These are phyloP conservation scores for Lethrus apterus DNA, from an alignment of 1,140 invertebrate genomes.

Conservation along the genomic window DNA sequence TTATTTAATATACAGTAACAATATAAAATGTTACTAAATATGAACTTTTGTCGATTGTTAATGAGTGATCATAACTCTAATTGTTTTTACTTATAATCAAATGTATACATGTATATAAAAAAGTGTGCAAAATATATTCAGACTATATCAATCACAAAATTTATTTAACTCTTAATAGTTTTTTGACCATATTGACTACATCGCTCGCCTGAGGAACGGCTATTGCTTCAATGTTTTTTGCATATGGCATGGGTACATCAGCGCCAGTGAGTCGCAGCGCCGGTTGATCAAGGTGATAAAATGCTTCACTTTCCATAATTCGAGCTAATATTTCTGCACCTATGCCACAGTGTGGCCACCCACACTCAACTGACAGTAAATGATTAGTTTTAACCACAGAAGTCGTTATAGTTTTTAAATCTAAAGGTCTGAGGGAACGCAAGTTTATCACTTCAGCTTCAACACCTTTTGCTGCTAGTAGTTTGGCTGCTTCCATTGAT, in stretches of 20 bases:
- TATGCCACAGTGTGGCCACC: conserved; percentile 63
- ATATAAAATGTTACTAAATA: too few species aligned
- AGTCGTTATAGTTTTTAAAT: conserved; percentile 56
- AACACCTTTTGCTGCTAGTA: conserved; percentile 48
- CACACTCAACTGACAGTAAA: conserved; percentile 62
- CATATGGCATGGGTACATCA: conserved; percentile 70
- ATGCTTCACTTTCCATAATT: conserved; percentile 51
- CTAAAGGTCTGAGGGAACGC: conserved; percentile 56
- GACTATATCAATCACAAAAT: too few species aligned
- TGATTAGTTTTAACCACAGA: conserved; percentile 67
- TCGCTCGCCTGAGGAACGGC: conserved; percentile 49
- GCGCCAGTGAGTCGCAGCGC: conserved; percentile 58
- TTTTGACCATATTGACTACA: conserved; percentile 22
- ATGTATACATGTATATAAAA: too few species aligned
- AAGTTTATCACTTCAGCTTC: conserved; percentile 69
- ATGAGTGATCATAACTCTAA: too few species aligned
- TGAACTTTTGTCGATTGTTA: too few species aligned
- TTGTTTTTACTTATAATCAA: too few species aligned
- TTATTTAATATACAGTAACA: too few species aligned
- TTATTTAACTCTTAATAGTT: neutral
- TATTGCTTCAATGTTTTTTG: conserved; percentile 52
- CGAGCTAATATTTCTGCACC: conserved; percentile 63
- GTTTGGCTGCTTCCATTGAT: conserved; percentile 58
- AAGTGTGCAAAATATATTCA: too few species aligned
- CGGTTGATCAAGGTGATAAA: conserved; percentile 66